Conservation (phyloP, 2,888 invertebrate genomes). For the Morpho helenor region DNA sequence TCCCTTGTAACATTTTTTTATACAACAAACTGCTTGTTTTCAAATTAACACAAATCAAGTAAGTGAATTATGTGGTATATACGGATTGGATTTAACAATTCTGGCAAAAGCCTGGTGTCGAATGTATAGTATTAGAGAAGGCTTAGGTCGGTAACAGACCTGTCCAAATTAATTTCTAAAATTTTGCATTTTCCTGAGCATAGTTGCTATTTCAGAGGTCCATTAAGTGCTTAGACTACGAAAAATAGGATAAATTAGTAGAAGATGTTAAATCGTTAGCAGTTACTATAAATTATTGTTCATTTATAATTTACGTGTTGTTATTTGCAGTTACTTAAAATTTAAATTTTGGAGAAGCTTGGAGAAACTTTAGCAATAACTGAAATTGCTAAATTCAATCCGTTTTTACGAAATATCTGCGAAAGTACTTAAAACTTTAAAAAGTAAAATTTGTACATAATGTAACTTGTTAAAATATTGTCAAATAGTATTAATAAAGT, state of each 20-base stretch:
- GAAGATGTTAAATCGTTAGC: not conserved
- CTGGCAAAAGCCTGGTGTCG: no score
- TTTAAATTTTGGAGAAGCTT: no score
- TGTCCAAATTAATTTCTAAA: no score
- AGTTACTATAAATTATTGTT: not conserved
- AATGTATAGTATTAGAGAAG: no score
- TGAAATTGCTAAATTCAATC: conserved; percentile 16
- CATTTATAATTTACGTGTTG: not conserved
- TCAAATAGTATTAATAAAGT: conserved; percentile 74
- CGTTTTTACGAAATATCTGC: conserved; percentile 8
- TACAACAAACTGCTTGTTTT: no score
- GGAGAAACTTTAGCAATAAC: no score
- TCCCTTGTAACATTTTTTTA: no score
- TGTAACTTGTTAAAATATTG: conserved; percentile 71
- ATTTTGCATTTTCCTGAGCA: no score
- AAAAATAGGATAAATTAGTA: no score
- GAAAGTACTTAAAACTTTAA: conserved; percentile 15
- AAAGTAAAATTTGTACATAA: conserved; percentile 64
- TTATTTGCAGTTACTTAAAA: not conserved
- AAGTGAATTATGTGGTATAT: conserved; percentile 26
- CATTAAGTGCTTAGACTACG: no score
- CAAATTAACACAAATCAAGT: conserved; percentile 15
- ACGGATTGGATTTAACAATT: conserved; percentile 16
- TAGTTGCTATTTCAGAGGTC: no score
- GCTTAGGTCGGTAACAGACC: no score